These are phyloP conservation scores for Euura lappo DNA, from an alignment of 1,140 invertebrate genomes.

Conservation along the genomic window DNA sequence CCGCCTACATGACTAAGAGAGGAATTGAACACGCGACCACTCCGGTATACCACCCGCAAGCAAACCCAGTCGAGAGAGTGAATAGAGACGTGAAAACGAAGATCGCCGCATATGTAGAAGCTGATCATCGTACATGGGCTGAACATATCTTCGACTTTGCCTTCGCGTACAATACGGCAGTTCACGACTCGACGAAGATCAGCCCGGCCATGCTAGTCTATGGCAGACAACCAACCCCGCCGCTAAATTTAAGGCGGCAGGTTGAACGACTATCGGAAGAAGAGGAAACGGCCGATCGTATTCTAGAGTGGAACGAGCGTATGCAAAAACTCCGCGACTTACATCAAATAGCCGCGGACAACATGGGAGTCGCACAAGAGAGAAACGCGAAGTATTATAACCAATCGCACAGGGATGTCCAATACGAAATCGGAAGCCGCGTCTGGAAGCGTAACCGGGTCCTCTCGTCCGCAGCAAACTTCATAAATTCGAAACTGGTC, in stretches of 20 bases:
- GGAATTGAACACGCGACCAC: slow-evolving; percentile 21
- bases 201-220: slow-evolving; percentile 20
- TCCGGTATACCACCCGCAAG: slow-evolving; percentile 22
- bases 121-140: slow-evolving; percentile 51
- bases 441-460: too few relatives aligned
- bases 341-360: background rate
- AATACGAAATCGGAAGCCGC: too few relatives aligned
- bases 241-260: too few relatives aligned
- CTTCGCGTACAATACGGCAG: slow-evolving; percentile 34
- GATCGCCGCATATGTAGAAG: slow-evolving; percentile 33
- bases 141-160: slow-evolving; percentile 34
- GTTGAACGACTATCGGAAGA: too few relatives aligned
- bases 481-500: too few relatives aligned
- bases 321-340: too few relatives aligned
- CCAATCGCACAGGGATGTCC: too few relatives aligned
- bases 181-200: background rate
- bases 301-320: too few relatives aligned
- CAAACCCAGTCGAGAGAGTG: slow-evolving; percentile 22
- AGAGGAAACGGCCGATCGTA: too few relatives aligned
- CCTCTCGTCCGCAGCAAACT: too few relatives aligned
- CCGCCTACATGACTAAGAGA: background rate
- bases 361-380: slow-evolving; percentile 13
- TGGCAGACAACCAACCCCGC: slow-evolving; percentile 1
- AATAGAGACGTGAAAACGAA: slow-evolving; percentile 21
- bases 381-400: too few relatives aligned